These are phyloP conservation scores for Bombyx huttoni DNA, from an alignment of 2,888 invertebrate genomes.

Conservation along the genomic window DNA sequence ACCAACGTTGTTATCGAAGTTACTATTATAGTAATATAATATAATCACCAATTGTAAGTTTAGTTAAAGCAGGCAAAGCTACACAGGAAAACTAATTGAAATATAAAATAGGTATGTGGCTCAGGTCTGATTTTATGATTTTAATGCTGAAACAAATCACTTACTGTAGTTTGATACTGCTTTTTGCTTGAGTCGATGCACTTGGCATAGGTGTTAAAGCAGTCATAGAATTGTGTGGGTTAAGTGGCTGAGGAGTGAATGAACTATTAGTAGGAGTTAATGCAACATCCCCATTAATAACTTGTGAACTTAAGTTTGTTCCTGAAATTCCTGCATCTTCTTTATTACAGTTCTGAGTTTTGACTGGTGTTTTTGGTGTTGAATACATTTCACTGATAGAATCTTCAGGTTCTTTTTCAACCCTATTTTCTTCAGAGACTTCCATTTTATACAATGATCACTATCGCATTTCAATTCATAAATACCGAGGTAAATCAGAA, in stretches of 20 bases:
- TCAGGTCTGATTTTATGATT: neutral
- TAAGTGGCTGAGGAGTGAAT: conserved; percentile 48
- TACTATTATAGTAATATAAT: no score
- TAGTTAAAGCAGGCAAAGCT: no score
- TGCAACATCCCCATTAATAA: conserved; percentile 42
- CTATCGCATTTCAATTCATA: no score
- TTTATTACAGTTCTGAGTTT: neutral
- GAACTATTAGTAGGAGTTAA: conserved; percentile 53
- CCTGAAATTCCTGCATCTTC: conserved; percentile 1
- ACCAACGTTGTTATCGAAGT: no score
- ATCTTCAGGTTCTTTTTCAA: neutral
- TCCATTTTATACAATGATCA: neutral
- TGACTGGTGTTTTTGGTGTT: neutral
- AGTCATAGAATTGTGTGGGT: conserved; percentile 70
- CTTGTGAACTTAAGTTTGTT: conserved; percentile 18
- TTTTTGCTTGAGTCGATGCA: conserved; percentile 71
- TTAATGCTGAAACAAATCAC: conserved; percentile 13
- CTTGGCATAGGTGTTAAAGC: conserved; percentile 64
- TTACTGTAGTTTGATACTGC: conserved; percentile 75
- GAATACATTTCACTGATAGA: neutral
- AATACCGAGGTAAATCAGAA: no score
- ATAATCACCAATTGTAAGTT: no score
- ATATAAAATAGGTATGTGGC: neutral
- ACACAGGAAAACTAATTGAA: no score
- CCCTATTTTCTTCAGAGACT: neutral